phyloP scores from a whole-genome alignment of 2,888 invertebrate genomes.

The Podotricha telesiphe region DNA sequence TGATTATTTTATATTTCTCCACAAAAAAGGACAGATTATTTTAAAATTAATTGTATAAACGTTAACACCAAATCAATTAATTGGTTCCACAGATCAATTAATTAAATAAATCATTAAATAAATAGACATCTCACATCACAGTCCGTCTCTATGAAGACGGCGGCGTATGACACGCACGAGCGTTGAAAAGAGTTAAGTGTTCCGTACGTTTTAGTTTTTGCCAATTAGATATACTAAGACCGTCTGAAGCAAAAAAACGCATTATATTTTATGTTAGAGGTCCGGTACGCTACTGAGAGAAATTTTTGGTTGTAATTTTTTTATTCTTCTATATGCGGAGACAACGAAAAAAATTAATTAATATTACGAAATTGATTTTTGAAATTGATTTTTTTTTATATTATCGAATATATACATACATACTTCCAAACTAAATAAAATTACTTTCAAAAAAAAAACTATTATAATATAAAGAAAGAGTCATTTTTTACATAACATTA shows the following conservation, averaged over 20 bases:
- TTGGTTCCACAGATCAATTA: background rate
- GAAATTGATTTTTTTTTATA: no score
- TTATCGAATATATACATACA: no score
- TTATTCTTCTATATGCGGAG: background rate
- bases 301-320: background rate
- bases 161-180: constrained; percentile 17
- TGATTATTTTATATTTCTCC: no score
- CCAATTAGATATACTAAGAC: constrained; percentile 20
- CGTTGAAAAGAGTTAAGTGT: background rate
- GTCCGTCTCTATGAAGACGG: constrained; percentile 22
- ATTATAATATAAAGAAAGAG: constrained; percentile 9
- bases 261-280: constrained; percentile 24
- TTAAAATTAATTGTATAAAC: background rate
- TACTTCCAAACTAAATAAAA: no score
- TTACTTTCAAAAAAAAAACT: no score
- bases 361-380: no score
- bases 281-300: constrained; percentile 13
- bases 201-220: constrained; percentile 5
- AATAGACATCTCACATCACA: constrained; percentile 13
- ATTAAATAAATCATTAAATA: background rate
- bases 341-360: background rate
- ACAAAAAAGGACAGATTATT: background rate
- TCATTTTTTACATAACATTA: background rate
- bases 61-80: background rate
- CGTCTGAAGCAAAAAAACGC: constrained; percentile 23